Percentiles rank a stretch among this genome's conserved stretches.
Evolutionary conservation across 2,797 vertebrate genomes (phyloP).

Genomic region (Phyllotis vaccarum): DNA sequence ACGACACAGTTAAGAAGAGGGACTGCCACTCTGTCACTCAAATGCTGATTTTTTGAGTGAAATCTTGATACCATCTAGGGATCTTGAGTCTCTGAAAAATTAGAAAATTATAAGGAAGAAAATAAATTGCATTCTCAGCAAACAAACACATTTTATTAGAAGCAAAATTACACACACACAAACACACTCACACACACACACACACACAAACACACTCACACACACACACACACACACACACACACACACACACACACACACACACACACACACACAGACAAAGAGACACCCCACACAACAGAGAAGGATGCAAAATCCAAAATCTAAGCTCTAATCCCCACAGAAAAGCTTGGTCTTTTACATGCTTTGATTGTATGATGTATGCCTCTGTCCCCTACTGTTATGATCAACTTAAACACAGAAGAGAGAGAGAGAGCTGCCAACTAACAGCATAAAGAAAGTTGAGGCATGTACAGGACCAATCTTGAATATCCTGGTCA

Average conservation of each 20-base stretch:
- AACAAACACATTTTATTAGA: not conserved
- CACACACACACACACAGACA: not conserved
- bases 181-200: not conserved
- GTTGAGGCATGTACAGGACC: not conserved
- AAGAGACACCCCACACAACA: not conserved
- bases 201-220: no score
- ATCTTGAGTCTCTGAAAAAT: not conserved
- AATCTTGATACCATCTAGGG: not conserved
- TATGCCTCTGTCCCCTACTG: not conserved
- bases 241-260: no score
- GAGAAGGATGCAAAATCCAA: not conserved
- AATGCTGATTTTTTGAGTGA: not conserved
- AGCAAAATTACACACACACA: not conserved
- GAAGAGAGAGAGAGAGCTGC: no score
- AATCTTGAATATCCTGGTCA: not conserved
- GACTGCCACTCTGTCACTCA: not conserved
- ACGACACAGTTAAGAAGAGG: not conserved
- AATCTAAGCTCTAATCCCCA: not conserved
- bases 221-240: no score
- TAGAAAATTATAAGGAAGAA: not conserved
- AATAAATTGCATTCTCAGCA: no score
- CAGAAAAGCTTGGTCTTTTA: not conserved
- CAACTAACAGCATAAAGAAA: not conserved
- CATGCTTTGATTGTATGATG: not conserved
- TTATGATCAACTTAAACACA: not conserved